These are phyloP conservation scores for Drosophila lacicola DNA, from an alignment of 2,888 invertebrate species.

Conservation along the genomic window DNA sequence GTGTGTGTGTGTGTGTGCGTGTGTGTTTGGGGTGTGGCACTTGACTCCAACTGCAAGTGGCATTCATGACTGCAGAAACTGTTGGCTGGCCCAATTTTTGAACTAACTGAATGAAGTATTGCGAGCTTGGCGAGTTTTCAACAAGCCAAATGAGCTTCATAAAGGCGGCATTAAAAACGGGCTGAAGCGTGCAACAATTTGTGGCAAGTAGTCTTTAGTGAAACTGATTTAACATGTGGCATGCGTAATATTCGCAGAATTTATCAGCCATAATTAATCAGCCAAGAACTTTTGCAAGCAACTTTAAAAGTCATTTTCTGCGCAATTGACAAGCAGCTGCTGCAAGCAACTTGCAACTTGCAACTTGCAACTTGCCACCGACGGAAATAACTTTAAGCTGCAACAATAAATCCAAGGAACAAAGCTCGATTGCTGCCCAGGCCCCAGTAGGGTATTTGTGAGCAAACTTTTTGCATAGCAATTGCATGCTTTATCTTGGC, in stretches of 20 bases:
- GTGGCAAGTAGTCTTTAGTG: conserved; percentile 25
- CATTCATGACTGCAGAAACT: conserved; percentile 39
- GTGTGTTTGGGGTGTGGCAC: conserved; percentile 14
- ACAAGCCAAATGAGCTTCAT: conserved; percentile 70
- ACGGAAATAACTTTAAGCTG: conserved; percentile 63
- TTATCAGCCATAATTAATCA: conserved; percentile 59
- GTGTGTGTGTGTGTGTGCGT: conserved; percentile 9
- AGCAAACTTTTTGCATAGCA: conserved; percentile 63
- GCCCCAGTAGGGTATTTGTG: conserved; percentile 58
- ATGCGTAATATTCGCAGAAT: conserved; percentile 49
- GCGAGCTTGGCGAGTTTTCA: conserved; percentile 21
- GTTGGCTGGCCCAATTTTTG: conserved; percentile 30
- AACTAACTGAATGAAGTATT: conserved; percentile 33
- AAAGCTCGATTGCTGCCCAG: conserved; percentile 32
- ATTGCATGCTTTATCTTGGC: conserved; percentile 73
- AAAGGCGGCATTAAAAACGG: conserved; percentile 68
- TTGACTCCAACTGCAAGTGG: conserved; percentile 27
- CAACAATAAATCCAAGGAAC: conserved; percentile 62
- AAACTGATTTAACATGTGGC: conserved; percentile 42
- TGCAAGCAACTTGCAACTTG: conserved; percentile 25
- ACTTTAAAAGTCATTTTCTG: conserved; percentile 52
- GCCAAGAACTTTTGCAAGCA: conserved; percentile 37
- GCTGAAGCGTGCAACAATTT: conserved; percentile 10
- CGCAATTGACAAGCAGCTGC: conserved; percentile 61
- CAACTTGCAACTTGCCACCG: conserved; percentile 8